phyloP scores from a whole-genome alignment of 2,113 vertebrate species.

The Pyxicephalus adspersus region DNA sequence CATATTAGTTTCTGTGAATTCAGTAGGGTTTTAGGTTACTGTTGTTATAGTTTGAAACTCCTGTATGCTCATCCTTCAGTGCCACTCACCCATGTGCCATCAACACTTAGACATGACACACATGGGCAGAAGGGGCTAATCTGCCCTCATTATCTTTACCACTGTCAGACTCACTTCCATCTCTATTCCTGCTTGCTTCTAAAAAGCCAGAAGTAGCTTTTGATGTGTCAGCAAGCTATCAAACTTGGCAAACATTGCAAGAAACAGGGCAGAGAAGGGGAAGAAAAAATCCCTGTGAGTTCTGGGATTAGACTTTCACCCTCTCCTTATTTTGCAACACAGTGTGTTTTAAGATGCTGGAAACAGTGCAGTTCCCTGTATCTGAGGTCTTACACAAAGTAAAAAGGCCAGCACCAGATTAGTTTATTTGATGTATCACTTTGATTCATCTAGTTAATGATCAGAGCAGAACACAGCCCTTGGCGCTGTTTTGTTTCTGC shows the following conservation, averaged over 20 bases:
- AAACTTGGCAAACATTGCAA: constrained; percentile 16
- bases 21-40: no score
- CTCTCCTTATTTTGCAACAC: constrained; percentile 18
- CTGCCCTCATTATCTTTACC: constrained; percentile 29
- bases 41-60: no score
- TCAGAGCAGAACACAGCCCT: constrained; percentile 71
- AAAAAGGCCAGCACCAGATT: constrained; percentile 71
- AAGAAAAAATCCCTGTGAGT: neutral
- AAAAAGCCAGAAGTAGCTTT: constrained; percentile 13
- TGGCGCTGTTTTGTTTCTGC: constrained; percentile 76
- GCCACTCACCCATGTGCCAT: neutral
- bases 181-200: constrained; percentile 5
- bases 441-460: constrained; percentile 79
- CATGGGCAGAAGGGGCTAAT: constrained; percentile 8
- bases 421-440: constrained; percentile 77
- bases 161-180: constrained; percentile 20
- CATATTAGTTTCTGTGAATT: no score
- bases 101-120: neutral
- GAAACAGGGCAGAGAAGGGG: neutral
- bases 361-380: neutral
- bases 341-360: constrained; percentile 31
- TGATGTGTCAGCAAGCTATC: constrained; percentile 49
- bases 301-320: constrained; percentile 29
- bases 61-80: neutral
- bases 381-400: constrained; percentile 29